Evolutionary conservation across 2,797 vertebrate species (phyloP).

Genomic region (Halcyon chelicuti): DNA sequence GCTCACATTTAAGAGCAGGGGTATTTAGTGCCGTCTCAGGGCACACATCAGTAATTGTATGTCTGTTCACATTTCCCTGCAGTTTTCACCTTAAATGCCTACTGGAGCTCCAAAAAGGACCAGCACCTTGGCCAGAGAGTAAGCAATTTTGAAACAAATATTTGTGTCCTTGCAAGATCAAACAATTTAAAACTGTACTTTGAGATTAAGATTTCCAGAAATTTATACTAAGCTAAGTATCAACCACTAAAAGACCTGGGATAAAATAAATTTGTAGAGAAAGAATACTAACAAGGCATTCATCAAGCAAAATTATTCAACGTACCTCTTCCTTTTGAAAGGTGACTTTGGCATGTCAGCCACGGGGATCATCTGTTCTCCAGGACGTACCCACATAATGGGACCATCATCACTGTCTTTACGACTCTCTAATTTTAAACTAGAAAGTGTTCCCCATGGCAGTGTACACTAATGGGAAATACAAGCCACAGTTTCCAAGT

Average conservation of each 20-base stretch:
- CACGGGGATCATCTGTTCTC: slow-evolving; percentile 99
- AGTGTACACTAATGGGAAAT: slow-evolving; percentile 87
- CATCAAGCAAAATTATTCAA: neutral
- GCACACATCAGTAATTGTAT: neutral
- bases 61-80: neutral
- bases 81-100: neutral
- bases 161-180: neutral
- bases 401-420: slow-evolving; percentile 96
- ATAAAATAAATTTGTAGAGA: neutral
- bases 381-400: slow-evolving; percentile 98
- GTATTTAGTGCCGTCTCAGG: neutral
- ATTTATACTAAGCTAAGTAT: neutral
- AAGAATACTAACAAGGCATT: neutral
- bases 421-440: slow-evolving; percentile 89
- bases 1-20: neutral
- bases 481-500: slow-evolving; percentile 58
- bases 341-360: slow-evolving; percentile 99
- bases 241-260: neutral
- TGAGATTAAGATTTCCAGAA: neutral
- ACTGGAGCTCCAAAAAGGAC: neutral
- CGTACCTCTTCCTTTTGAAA: slow-evolving; percentile 97
- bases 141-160: neutral
- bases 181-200: neutral
- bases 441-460: slow-evolving; percentile 95
- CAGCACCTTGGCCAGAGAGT: neutral